These are phyloP conservation scores for Spodoptera exigua DNA, from an alignment of 2,888 invertebrate genomes.

Conservation along the genomic window DNA sequence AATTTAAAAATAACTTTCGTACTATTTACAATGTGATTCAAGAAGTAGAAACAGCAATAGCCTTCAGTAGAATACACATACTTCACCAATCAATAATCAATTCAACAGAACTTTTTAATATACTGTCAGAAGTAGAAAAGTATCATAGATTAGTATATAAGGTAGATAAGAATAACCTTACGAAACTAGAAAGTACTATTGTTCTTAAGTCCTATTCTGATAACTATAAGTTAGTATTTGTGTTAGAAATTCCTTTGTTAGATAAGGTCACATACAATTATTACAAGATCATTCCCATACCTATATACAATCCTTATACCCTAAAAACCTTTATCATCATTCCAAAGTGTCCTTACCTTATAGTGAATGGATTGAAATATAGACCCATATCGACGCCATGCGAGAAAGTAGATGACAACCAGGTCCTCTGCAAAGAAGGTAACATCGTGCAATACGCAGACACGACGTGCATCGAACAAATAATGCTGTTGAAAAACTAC, in stretches of 20 bases:
- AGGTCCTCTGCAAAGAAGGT: constrained; percentile 2
- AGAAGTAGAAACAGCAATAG: constrained; percentile 6
- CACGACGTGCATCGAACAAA: constrained; percentile 28
- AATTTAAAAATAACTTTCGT: constrained; percentile 10
- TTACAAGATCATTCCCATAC: constrained; percentile 21
- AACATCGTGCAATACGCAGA: constrained; percentile 4
- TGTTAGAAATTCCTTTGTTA: constrained; percentile 5
- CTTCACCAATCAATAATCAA: constrained; percentile 13
- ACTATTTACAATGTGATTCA: constrained; percentile 2
- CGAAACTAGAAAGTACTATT: constrained; percentile 6
- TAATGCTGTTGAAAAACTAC: constrained; percentile 19
- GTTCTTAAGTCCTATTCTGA: constrained; percentile 4
- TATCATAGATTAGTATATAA: not conserved
- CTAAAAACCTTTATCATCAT: constrained; percentile 27
- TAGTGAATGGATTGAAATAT: constrained; percentile 29
- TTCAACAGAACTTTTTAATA: constrained; percentile 4
- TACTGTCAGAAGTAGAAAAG: not conserved
- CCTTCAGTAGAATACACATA: constrained; percentile 11
- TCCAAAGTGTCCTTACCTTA: constrained; percentile 29
- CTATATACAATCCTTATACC: too few relatives aligned
- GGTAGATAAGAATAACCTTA: constrained; percentile 1
- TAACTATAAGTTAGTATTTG: constrained; percentile 6
- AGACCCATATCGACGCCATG: constrained; percentile 5
- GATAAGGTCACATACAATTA: constrained; percentile 24
- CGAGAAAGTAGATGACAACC: constrained; percentile 1